Percentiles rank a stretch among this genome's conserved stretches.
Conservation (phyloP, 2,113 vertebrate genomes). For the Ceratotherium simum region DNA sequence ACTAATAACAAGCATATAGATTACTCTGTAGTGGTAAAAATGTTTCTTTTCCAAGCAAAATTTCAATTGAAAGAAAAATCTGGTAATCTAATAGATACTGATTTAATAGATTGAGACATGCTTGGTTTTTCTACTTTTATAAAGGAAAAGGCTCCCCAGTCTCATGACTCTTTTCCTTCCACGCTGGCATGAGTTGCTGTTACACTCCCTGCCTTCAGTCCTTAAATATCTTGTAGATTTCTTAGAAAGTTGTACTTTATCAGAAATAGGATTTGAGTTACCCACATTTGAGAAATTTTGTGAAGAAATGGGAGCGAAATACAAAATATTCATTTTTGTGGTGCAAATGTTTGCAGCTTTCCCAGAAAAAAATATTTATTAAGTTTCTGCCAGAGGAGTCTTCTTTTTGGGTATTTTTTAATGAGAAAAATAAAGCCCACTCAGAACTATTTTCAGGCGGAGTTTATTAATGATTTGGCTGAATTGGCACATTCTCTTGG, state of each 20-base stretch:
- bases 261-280: background rate
- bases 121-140: background rate
- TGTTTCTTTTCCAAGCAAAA: background rate
- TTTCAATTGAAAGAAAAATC: background rate
- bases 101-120: background rate
- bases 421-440: background rate
- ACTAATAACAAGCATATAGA: background rate
- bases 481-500: background rate
- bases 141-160: background rate
- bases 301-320: constrained; percentile 11
- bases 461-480: background rate
- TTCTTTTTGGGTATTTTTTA: background rate
- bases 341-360: background rate
- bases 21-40: background rate
- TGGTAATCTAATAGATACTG: background rate
- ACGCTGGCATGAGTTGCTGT: background rate
- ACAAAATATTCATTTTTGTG: background rate
- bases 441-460: background rate
- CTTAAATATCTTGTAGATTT: background rate
- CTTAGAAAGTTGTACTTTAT: background rate
- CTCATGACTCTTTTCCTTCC: background rate
- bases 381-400: background rate
- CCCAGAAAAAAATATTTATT: background rate
- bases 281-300: background rate
- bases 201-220: rapidly evolving